These are phyloP conservation scores for Spea hammondii DNA, from an alignment of 2,797 vertebrate species.

Conservation along the genomic window DNA sequence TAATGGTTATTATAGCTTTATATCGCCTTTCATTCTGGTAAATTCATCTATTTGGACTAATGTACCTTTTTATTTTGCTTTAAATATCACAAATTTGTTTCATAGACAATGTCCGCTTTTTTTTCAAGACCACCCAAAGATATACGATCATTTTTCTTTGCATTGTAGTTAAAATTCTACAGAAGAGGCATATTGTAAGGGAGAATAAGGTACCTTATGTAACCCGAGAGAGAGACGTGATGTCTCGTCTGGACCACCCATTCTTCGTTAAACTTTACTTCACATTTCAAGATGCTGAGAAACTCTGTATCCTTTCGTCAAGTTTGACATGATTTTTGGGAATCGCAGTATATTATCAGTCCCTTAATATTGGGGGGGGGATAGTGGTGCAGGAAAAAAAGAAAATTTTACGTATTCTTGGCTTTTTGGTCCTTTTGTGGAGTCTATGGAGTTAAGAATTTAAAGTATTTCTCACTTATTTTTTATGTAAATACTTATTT, in stretches of 20 bases:
- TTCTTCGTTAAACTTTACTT: slow-evolving; percentile 99
- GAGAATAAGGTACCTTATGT: slow-evolving; percentile 98
- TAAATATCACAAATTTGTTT: too few relatives aligned
- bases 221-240: slow-evolving; percentile 94
- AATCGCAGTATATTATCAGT: neutral
- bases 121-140: too few relatives aligned
- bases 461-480: too few relatives aligned
- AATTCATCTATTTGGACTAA: too few relatives aligned
- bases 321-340: neutral
- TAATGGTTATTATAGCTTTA: too few relatives aligned
- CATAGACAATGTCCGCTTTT: too few relatives aligned
- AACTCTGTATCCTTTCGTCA: slow-evolving; percentile 93
- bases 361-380: neutral
- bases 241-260: slow-evolving; percentile 95
- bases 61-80: neutral
- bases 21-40: neutral
- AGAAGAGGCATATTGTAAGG: slow-evolving; percentile 98
- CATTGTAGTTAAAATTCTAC: slow-evolving; percentile 93
- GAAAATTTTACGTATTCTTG: neutral
- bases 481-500: too few relatives aligned
- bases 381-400: neutral
- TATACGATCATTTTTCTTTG: slow-evolving; percentile 25
- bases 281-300: slow-evolving; percentile 98
- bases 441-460: too few relatives aligned
- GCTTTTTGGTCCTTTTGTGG: too few relatives aligned